These are phyloP conservation scores for Drosophila limbata DNA, from an alignment of 2,888 invertebrate species.

Conservation along the genomic window DNA sequence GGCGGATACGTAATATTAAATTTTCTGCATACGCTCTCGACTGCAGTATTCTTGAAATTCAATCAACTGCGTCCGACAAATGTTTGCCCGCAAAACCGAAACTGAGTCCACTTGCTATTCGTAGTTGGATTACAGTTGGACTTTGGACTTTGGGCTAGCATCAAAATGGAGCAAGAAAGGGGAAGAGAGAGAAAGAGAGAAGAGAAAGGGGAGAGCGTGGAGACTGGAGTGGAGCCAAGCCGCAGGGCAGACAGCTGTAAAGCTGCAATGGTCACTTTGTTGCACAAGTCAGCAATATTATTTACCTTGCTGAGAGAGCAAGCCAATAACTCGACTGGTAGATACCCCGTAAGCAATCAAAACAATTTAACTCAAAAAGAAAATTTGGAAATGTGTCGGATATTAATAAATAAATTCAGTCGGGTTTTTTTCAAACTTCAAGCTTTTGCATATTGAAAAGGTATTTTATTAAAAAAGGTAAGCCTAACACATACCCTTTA, in stretches of 20 bases:
- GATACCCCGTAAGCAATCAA: neutral
- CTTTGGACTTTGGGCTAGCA: neutral
- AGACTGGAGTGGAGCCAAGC: constrained; percentile 9
- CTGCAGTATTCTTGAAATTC: constrained; percentile 14
- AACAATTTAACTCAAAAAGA: neutral
- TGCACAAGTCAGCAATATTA: constrained; percentile 6
- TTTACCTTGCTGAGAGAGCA: neutral
- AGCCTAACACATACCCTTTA: too few relatives aligned
- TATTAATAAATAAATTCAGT: neutral
- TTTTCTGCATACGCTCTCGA: neutral
- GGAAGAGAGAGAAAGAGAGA: neutral
- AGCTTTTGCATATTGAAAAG: too few relatives aligned
- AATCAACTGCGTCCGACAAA: constrained; percentile 45
- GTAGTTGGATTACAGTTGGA: constrained; percentile 28
- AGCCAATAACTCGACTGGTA: neutral
- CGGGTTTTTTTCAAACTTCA: too few relatives aligned
- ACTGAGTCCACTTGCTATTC: constrained; percentile 28
- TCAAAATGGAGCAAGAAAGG: neutral
- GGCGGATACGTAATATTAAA: constrained; percentile 29
- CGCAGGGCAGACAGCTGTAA: constrained; percentile 15
- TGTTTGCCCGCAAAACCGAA: constrained; percentile 55
- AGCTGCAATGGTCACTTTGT: constrained; percentile 11
- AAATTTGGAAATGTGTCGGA: neutral
- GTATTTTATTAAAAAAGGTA: neutral
- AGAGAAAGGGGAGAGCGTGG: neutral